Base-by-base conservation (phyloP, 2,888 invertebrate species). In the Pilophorus perplexus region DNA sequence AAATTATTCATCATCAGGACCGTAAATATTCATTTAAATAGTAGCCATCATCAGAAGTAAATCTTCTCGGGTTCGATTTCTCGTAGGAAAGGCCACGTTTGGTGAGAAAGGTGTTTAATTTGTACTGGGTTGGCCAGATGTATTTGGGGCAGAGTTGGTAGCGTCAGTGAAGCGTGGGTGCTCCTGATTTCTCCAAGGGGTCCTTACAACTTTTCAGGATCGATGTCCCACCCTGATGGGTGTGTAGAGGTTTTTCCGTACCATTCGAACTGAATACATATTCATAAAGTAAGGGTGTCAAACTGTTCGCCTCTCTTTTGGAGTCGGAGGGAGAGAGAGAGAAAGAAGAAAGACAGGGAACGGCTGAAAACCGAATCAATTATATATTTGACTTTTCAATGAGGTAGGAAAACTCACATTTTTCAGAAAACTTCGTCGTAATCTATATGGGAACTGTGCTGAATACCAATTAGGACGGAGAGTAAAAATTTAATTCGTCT, bases 171-270 rank as follows among this genome's bases (percentile, higher is more conserved):
- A 55, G 33, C 38, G 55, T 55, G 55, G 55, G 55, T 55, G 38
- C 62, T 25, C 62, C 46, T 62, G 62, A 62, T 62, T 62, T 62
- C 62, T 62, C 62, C 62, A 62, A 62, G 62, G 62, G 25, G 62
- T 62, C 62, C 62, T 62, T 62, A 46, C 62, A 62, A 62, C 62
- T 62, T 62, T 48, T 48, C 10, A 37, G 20, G 33, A 33, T 62
- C 62, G 62, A 62, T 48, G 28, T 27, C 20, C 28, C 62, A 4
- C 27, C 16, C 55, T 27, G 18, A 18, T 38, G 16, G 38, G 16
- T 18, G 28, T 37, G 55, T 38, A 18, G 38, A 37, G 55, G 55
- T 55, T 33, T 33, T 22, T 27, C 22, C 37, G 20, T n/a, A 38
- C 55, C 37, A 20, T 55, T 14, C 18, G 33, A 46, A 48, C 33